Evolutionary conservation across 2,888 invertebrate species (phyloP), one percentile per base, ranked within the genome.

Genomic region (Himalopsyche tibetana): DNA sequence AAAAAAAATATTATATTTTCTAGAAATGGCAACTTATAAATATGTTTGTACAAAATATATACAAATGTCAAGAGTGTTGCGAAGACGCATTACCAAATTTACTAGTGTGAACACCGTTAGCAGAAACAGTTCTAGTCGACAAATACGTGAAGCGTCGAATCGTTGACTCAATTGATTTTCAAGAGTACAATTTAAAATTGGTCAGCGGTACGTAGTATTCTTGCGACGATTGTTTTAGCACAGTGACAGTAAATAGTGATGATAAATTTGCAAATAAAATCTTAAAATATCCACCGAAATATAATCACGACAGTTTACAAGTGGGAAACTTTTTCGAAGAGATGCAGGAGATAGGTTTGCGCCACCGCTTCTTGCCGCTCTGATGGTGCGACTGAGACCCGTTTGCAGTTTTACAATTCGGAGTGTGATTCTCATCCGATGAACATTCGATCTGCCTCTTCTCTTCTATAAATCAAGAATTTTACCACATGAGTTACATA

Each of bases 261-360:
- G 63, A 63, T 63, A n/a, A 11, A 63, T 63, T 63, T 63, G 63
- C 63, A 28, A 63, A n/a, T 63, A 15, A 63, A 63, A 19, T 63
- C 9, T 63, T 63, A 63, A 63, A 63, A 63, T 63, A 63, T 63
- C 28, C 51, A 74, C 55, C 4, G n/a, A 56, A 80, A 80, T 19
- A 85, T 84, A 28, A 88, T 94, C 94, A 95, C 92, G 95, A 95
- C 89, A 94, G 94, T 89, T 94, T 94, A 90, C 95, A 95, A 12
- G 94, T 93, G 69, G 94, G 93, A 89, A 95, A 92, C 90, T 93
- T 94, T 90, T 94, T 94, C 84, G 94, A 93, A 85, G 93, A 93
- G 89, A 94, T 93, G 90, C 94, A 94, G 28, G 94, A 94, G 87
- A 94, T 94, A 38, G 94, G 93, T 89, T 94, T 94, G 87, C 93